Percentiles rank a stretch among this genome's conserved stretches.
These are phyloP conservation scores for Parnassius smintheus DNA, from an alignment of 2,888 invertebrate genomes.

Conservation along the genomic window DNA sequence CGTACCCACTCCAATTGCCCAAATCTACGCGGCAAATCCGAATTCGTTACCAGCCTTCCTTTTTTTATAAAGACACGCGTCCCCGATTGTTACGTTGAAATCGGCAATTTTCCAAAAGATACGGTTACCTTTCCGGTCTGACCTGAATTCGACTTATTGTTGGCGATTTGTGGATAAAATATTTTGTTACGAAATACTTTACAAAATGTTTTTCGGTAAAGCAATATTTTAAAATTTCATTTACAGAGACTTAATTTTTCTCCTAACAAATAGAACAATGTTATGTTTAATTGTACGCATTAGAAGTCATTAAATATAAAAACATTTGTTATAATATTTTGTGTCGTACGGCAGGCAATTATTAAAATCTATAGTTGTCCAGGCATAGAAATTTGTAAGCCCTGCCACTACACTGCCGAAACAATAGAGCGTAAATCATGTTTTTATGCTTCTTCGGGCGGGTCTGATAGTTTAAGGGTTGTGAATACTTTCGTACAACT, in stretches of 20 bases:
- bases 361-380: neutral
- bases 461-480: conserved; percentile 11
- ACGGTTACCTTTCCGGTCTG: conserved; percentile 40
- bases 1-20: conserved; percentile 41
- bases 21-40: conserved; percentile 53
- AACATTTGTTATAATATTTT: too few relatives aligned
- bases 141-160: conserved; percentile 29
- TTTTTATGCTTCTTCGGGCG: conserved; percentile 19
- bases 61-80: conserved; percentile 42
- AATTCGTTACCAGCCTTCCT: conserved; percentile 50
- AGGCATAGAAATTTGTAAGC: conserved; percentile 6
- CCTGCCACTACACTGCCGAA: conserved; percentile 6
- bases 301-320: too few relatives aligned
- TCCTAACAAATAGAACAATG: too few relatives aligned
- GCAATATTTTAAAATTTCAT: too few relatives aligned
- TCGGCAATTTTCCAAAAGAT: conserved; percentile 38
- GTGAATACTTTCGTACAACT: conserved; percentile 14
- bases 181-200: too few relatives aligned
- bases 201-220: too few relatives aligned
- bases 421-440: conserved; percentile 25
- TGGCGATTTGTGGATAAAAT: too few relatives aligned
- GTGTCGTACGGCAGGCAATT: too few relatives aligned
- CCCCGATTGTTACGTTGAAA: conserved; percentile 34
- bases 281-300: too few relatives aligned
- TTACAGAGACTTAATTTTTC: too few relatives aligned